Evolutionary conservation across 2,888 invertebrate species (phyloP).

Genomic region (Apodemia mormo): DNA sequence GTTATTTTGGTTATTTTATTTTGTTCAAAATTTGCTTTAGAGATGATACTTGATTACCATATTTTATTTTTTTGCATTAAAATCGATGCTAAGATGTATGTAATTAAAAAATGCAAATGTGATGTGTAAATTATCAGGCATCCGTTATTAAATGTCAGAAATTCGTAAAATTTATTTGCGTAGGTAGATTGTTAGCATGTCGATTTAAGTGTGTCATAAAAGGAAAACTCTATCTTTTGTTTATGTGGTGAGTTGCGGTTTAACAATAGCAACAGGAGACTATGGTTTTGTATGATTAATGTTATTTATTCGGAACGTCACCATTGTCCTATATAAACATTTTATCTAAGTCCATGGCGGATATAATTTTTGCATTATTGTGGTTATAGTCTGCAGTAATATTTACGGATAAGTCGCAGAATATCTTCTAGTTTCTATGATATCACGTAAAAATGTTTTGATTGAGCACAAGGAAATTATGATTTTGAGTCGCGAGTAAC

Average conservation of each 20-base stretch:
- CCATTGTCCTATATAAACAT: background rate
- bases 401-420: no score
- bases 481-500: no score
- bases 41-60: background rate
- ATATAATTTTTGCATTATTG: no score
- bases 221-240: conserved; percentile 15
- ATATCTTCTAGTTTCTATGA: no score
- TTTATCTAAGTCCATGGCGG: background rate
- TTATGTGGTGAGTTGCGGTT: conserved; percentile 10
- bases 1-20: background rate
- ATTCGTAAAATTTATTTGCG: background rate
- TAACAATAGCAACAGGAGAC: background rate
- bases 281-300: background rate
- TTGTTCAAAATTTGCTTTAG: background rate
- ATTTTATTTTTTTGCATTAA: background rate
- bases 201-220: background rate
- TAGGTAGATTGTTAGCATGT: background rate
- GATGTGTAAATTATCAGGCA: background rate
- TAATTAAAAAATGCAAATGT: background rate
- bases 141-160: background rate
- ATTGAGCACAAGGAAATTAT: no score
- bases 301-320: background rate
- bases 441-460: no score
- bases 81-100: background rate
- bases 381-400: no score